Evolutionary conservation across 2,888 invertebrate genomes (phyloP).

Genomic region (Neoascia interrupta): DNA sequence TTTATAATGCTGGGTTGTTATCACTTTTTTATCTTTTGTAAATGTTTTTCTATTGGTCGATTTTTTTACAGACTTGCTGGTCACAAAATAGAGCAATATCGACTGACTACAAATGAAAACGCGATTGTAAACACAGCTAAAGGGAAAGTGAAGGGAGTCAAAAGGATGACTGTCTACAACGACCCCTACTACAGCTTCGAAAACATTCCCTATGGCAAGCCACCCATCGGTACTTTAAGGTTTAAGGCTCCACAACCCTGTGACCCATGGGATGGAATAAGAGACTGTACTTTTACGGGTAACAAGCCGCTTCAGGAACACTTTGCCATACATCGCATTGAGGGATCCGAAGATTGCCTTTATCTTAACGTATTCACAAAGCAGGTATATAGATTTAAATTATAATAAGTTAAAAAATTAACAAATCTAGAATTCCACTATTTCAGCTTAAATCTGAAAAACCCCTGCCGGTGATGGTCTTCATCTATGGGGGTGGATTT

Average conservation of each 20-base stretch:
- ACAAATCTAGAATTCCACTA: not conserved
- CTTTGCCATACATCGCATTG: conserved; percentile 74
- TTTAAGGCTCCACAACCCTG: conserved; percentile 80
- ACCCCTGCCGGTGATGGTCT: conserved; percentile 80
- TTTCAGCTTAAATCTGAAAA: conserved; percentile 74
- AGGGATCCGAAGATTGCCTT: conserved; percentile 82
- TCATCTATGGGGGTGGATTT: conserved; percentile 81
- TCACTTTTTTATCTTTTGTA: too few relatives aligned
- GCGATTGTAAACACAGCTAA: conserved; percentile 76
- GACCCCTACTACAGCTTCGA: conserved; percentile 77
- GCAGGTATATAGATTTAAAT: conserved; percentile 73
- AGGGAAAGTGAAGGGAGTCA: conserved; percentile 76
- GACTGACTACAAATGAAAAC: conserved; percentile 75
- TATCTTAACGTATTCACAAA: conserved; percentile 80
- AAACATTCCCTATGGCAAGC: conserved; percentile 78
- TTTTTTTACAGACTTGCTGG: conserved; percentile 20
- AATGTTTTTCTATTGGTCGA: too few relatives aligned
- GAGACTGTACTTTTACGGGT: conserved; percentile 77
- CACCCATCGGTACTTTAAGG: conserved; percentile 77
- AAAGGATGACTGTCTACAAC: conserved; percentile 75
- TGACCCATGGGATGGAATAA: conserved; percentile 79
- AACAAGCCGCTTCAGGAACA: conserved; percentile 77
- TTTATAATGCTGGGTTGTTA: too few relatives aligned
- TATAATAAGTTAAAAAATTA: not conserved
- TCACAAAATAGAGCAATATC: conserved; percentile 74